phyloP scores from a whole-genome alignment of 1,140 invertebrate species.

The Plectrocnemia conspersa region DNA sequence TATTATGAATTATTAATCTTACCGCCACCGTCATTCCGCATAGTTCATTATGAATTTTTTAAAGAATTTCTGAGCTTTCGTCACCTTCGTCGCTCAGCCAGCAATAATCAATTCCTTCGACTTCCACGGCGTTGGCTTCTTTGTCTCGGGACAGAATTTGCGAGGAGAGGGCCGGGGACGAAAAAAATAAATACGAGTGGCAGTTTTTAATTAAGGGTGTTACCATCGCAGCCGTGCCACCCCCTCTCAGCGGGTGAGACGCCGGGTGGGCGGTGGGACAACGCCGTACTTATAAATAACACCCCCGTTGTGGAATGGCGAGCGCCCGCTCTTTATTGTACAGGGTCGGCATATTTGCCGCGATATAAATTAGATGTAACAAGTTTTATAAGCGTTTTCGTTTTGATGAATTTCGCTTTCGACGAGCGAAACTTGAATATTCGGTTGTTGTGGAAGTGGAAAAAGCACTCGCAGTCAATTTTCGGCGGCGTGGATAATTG shows the following conservation, averaged over 20 bases:
- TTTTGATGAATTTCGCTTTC: slow-evolving; percentile 1
- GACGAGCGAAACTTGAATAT: background rate
- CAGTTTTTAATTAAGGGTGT: slow-evolving; percentile 37
- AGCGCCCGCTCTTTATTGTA: slow-evolving; percentile 14
- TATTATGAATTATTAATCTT: too few relatives aligned
- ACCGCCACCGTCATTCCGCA: too few relatives aligned
- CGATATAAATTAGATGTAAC: slow-evolving; percentile 20
- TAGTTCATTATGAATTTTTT: too few relatives aligned
- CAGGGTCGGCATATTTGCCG: slow-evolving; percentile 12
- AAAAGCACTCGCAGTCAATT: background rate
- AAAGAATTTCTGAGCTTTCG: too few relatives aligned
- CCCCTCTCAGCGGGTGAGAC: slow-evolving; percentile 8
- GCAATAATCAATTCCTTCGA: slow-evolving; percentile 11
- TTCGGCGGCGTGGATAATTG: too few relatives aligned
- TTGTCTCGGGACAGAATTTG: slow-evolving; percentile 5
- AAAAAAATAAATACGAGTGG: slow-evolving; percentile 35
- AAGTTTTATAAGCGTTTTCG: slow-evolving; percentile 11
- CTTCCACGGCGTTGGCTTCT: slow-evolving; percentile 3
- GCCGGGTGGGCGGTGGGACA: slow-evolving; percentile 3
- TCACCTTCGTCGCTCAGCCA: too few relatives aligned
- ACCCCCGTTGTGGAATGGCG: slow-evolving; percentile 30
- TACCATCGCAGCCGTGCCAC: slow-evolving; percentile 30
- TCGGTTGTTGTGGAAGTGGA: background rate
- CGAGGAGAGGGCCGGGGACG: slow-evolving; percentile 22
- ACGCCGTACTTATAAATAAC: slow-evolving; percentile 34